These are phyloP conservation scores for Lycocorax pyrrhopterus DNA, from an alignment of 2,113 vertebrate species.

Conservation along the genomic window DNA sequence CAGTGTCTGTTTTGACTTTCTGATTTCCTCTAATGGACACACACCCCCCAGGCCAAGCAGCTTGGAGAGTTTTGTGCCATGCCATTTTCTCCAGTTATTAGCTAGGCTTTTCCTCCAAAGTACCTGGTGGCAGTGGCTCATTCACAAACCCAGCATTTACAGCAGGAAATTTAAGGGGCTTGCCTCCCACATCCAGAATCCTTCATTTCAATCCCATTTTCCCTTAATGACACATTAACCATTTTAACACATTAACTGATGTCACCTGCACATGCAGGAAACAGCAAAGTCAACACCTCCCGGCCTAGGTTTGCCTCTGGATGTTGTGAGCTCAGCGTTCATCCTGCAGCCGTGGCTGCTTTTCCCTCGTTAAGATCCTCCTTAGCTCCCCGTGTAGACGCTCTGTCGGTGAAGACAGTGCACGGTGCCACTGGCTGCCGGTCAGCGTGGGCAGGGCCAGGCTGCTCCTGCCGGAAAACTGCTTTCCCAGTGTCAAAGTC, in stretches of 20 bases:
- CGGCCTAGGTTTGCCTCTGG: accelerated
- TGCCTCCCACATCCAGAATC: background rate
- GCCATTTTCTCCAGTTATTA: slow-evolving; percentile 14
- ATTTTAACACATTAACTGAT: background rate
- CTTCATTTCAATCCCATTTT: background rate
- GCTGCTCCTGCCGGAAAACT: background rate
- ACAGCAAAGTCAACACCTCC: background rate
- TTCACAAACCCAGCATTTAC: background rate
- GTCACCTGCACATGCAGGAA: background rate
- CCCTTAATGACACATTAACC: background rate
- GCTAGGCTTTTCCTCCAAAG: background rate
- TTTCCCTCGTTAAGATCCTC: background rate
- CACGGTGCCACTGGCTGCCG: accelerated
- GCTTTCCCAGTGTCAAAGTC: background rate
- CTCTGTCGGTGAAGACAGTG: accelerated
- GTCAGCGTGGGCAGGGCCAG: background rate
- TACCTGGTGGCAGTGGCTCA: background rate
- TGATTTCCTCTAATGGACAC: slow-evolving; percentile 37
- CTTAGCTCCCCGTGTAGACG: background rate
- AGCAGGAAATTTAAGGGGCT: background rate
- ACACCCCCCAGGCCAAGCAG: background rate
- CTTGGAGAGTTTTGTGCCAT: background rate
- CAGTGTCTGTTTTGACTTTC: slow-evolving; percentile 27
- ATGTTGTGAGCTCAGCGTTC: background rate
- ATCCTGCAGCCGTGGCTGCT: background rate